Evolutionary conservation across 2,797 vertebrate species (phyloP).

Genomic region (Caiman crocodilus): DNA sequence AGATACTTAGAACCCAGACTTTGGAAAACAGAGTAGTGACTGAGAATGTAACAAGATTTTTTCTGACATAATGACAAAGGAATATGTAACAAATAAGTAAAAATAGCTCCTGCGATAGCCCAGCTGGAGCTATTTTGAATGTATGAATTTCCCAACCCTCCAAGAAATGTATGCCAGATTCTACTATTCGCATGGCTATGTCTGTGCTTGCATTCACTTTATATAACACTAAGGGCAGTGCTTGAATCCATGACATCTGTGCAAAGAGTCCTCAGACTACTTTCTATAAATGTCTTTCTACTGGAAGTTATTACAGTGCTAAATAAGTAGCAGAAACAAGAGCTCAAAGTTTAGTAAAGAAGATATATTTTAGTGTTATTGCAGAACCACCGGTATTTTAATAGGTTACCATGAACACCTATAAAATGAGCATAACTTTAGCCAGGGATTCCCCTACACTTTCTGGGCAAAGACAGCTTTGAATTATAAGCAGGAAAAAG

Average conservation of each 20-base stretch:
- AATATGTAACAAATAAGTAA: background rate
- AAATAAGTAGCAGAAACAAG: background rate
- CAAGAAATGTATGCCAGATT: background rate
- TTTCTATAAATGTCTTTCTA: background rate
- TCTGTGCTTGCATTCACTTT: background rate
- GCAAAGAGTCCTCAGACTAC: background rate
- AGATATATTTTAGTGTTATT: background rate
- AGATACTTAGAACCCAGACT: background rate
- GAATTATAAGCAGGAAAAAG: background rate
- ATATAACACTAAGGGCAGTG: background rate
- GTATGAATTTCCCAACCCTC: background rate
- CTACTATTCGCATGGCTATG: background rate
- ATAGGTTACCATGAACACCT: background rate
- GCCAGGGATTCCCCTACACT: background rate
- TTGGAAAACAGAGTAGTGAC: background rate
- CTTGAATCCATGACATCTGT: background rate
- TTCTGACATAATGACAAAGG: constrained; percentile 19
- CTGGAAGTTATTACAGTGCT: background rate
- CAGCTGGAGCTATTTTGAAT: constrained; percentile 1
- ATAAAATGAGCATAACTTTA: background rate
- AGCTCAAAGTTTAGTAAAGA: background rate
- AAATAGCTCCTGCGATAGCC: constrained; percentile 1
- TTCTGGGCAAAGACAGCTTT: background rate
- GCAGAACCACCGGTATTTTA: background rate
- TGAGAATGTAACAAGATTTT: background rate